Percentiles rank a stretch among this genome's conserved stretches.
phyloP scores from a whole-genome alignment of 2,888 invertebrate species.

The Dioctria linearis region DNA sequence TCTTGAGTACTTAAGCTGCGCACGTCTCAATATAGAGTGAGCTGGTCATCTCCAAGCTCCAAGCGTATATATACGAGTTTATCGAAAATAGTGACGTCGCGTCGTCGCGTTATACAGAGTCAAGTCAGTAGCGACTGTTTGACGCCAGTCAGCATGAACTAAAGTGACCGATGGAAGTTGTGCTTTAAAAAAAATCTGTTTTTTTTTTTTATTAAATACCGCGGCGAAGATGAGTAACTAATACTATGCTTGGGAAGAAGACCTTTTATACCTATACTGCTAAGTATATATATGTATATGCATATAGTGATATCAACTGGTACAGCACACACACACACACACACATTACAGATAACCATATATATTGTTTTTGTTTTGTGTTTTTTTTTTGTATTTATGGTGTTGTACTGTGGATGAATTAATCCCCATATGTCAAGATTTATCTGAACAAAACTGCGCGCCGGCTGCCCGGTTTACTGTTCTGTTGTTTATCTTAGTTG shows the following conservation, averaged over 20 bases:
- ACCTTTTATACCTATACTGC: no score
- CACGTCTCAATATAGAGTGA: slow-evolving; percentile 54
- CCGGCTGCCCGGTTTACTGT: background rate
- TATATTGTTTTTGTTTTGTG: background rate
- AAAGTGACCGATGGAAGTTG: slow-evolving; percentile 37
- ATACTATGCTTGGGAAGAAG: background rate
- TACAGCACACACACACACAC: no score
- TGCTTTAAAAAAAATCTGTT: background rate
- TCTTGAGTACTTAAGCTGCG: background rate
- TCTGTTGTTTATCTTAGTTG: slow-evolving; percentile 26
- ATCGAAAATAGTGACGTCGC: slow-evolving; percentile 38
- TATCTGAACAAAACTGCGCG: background rate
- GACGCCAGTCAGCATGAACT: slow-evolving; percentile 43
- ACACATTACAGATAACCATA: no score
- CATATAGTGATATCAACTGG: no score
- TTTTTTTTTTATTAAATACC: slow-evolving; percentile 43
- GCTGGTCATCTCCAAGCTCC: slow-evolving; percentile 38
- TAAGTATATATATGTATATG: no score
- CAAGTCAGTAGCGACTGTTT: slow-evolving; percentile 49
- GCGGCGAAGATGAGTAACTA: slow-evolving; percentile 28
- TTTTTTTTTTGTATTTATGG: no score
- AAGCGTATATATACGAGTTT: slow-evolving; percentile 47
- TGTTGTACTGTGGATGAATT: background rate
- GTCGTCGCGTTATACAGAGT: no score
- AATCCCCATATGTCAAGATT: slow-evolving; percentile 24